A percentile compares a stretch with the other conserved stretches of the same genome.
Evolutionary conservation across 2,888 invertebrate genomes (phyloP).

Genomic region (Tanytarsus gracilentus): DNA sequence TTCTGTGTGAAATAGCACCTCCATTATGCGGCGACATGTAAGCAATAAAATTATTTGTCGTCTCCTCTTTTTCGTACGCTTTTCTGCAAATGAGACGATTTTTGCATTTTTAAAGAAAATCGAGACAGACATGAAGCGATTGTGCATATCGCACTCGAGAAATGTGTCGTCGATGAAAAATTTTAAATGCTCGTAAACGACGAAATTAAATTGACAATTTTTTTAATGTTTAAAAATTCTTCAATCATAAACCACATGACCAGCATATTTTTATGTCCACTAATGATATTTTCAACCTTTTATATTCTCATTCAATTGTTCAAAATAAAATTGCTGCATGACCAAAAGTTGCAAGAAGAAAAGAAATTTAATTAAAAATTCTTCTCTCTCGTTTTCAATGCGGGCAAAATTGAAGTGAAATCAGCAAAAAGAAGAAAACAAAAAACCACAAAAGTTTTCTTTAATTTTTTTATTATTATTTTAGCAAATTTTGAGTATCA

Average conservation of each 20-base stretch:
- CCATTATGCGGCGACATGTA: conserved; percentile 25
- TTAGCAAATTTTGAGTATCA: conserved; percentile 7
- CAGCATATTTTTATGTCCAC: too few relatives aligned
- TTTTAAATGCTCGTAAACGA: too few relatives aligned
- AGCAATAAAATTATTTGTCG: conserved; percentile 12
- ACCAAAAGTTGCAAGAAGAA: background rate
- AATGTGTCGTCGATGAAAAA: too few relatives aligned
- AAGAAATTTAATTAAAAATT: conserved; percentile 26
- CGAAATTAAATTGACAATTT: too few relatives aligned
- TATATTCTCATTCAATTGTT: too few relatives aligned
- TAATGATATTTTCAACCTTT: too few relatives aligned
- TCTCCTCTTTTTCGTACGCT: background rate
- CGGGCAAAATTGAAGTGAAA: background rate
- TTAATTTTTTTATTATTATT: too few relatives aligned
- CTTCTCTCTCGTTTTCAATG: background rate
- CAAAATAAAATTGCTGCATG: background rate
- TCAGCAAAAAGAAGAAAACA: background rate
- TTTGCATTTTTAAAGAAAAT: too few relatives aligned
- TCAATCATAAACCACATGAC: too few relatives aligned
- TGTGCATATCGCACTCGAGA: too few relatives aligned
- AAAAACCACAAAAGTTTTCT: conserved; percentile 3
- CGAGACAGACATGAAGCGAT: too few relatives aligned
- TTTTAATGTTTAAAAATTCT: too few relatives aligned
- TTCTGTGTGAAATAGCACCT: conserved; percentile 9
- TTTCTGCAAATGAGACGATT: background rate